These are phyloP conservation scores for Nomada lathburiana DNA, from an alignment of 2,888 invertebrate species.

Conservation along the genomic window DNA sequence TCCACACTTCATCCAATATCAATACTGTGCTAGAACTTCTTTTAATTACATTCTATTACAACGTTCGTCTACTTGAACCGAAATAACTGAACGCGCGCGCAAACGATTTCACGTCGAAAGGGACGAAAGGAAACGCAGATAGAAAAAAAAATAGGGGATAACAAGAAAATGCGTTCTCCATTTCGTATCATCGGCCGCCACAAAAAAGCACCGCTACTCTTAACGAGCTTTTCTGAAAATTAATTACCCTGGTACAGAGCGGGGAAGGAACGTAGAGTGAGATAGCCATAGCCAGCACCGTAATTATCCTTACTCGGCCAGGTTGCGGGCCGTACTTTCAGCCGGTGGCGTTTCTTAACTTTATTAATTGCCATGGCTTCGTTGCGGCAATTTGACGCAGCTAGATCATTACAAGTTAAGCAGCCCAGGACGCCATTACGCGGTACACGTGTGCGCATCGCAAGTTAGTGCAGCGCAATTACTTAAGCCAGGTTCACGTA, in stretches of 20 bases:
- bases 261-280: background rate
- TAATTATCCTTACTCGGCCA: slow-evolving; percentile 53
- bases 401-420: slow-evolving; percentile 66
- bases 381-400: slow-evolving; percentile 64
- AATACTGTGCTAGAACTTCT: too few species aligned
- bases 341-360: slow-evolving; percentile 65
- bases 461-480: slow-evolving; percentile 51
- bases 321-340: slow-evolving; percentile 48
- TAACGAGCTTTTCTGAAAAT: slow-evolving; percentile 39
- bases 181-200: background rate
- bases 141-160: background rate
- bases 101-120: too few species aligned
- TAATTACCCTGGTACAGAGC: slow-evolving; percentile 26
- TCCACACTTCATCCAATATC: too few species aligned
- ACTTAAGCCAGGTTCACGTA: slow-evolving; percentile 58
- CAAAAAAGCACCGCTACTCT: background rate
- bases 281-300: slow-evolving; percentile 10
- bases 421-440: slow-evolving; percentile 31
- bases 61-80: too few species aligned
- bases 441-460: slow-evolving; percentile 21
- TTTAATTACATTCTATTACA: too few species aligned
- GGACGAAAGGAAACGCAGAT: too few species aligned
- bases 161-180: background rate
- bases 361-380: slow-evolving; percentile 66
- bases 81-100: too few species aligned